A percentile compares a stretch with the other conserved stretches of the same genome.
phyloP scores from a whole-genome alignment of 2,797 vertebrate species.

The Premnoplex brunnescens region DNA sequence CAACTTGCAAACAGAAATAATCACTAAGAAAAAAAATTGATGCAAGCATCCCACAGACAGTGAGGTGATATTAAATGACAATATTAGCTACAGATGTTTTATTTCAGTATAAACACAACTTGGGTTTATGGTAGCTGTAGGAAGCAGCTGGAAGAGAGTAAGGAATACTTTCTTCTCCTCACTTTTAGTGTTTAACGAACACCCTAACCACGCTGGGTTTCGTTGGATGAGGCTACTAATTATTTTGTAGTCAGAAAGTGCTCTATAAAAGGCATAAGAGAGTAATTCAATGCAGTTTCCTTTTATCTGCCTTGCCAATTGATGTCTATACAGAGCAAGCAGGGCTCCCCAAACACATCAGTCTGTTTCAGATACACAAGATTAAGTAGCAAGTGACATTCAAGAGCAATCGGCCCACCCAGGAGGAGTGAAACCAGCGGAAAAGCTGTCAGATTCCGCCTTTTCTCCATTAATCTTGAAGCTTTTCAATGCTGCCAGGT shows the following conservation, averaged over 20 bases:
- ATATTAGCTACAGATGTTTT: constrained; percentile 38
- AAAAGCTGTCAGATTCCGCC: constrained; percentile 94
- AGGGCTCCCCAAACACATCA: constrained; percentile 84
- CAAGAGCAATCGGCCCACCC: constrained; percentile 99
- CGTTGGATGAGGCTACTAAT: constrained; percentile 73
- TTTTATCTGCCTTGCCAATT: constrained; percentile 85
- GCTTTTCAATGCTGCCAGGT: constrained; percentile 95
- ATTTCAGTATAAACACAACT: constrained; percentile 38
- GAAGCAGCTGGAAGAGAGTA: constrained; percentile 33
- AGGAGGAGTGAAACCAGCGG: constrained; percentile 91
- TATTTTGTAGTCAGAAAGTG: constrained; percentile 79
- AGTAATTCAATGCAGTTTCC: constrained; percentile 79
- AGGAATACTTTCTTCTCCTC: constrained; percentile 23
- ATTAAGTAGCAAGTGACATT: constrained; percentile 99
- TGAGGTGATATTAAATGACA: constrained; percentile 13
- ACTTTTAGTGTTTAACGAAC: constrained; percentile 37
- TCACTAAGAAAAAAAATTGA: not conserved
- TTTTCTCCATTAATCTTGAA: constrained; percentile 97
- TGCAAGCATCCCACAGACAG: not conserved
- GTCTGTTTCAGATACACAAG: constrained; percentile 97
- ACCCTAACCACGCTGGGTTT: constrained; percentile 30
- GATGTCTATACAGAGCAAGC: constrained; percentile 83
- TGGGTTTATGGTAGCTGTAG: constrained; percentile 8
- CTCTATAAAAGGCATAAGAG: constrained; percentile 77
- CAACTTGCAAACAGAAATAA: not conserved